Conservation (phyloP, 2,888 invertebrate genomes). For the Leptogaster cylindrica region DNA sequence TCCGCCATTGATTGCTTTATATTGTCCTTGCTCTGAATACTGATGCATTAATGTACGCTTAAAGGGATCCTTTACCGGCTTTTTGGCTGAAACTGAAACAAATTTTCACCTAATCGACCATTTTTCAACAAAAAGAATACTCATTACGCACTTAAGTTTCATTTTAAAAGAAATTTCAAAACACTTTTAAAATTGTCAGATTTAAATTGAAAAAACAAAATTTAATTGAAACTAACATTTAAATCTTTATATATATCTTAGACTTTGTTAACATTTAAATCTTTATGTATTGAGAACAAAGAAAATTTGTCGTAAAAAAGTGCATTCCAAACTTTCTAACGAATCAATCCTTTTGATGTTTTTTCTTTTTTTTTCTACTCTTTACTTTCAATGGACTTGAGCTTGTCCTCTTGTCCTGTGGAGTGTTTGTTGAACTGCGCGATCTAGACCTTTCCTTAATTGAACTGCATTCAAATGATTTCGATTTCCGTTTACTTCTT, state of each 20-base stretch:
- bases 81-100: slow-evolving; percentile 6
- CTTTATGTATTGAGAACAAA: background rate
- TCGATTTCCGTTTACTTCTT: background rate
- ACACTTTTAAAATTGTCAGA: no score
- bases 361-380: slow-evolving; percentile 7
- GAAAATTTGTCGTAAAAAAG: background rate
- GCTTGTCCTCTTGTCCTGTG: no score
- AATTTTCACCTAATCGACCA: no score
- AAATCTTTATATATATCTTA: background rate
- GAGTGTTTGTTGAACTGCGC: background rate
- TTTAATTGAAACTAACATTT: no score
- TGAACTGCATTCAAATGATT: slow-evolving; percentile 45
- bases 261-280: background rate
- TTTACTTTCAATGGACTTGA: no score
- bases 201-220: no score
- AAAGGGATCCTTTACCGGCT: background rate
- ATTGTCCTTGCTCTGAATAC: slow-evolving; percentile 16
- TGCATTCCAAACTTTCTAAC: background rate
- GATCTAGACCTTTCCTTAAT: slow-evolving; percentile 9
- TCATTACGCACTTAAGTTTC: no score
- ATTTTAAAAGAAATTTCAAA: no score
- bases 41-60: slow-evolving; percentile 22
- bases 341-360: background rate
- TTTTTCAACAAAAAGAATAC: no score
- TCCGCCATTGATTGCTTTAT: slow-evolving; percentile 36